Base-by-base conservation (phyloP, 1,140 invertebrate species). In the Drosophila kurseongensis region DNA sequence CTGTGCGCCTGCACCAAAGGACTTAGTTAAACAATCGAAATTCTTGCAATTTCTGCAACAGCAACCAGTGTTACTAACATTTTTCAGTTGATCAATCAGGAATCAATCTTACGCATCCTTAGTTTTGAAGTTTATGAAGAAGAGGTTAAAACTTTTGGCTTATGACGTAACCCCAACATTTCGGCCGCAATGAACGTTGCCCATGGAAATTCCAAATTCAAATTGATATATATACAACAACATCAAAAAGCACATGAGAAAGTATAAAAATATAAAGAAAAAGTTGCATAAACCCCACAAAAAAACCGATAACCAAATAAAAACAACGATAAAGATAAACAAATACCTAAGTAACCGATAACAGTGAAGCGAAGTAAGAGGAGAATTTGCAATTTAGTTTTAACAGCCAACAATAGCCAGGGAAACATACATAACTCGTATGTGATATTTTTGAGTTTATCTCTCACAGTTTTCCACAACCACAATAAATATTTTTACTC, bases 381-480 rank as follows among this genome's bases (percentile, higher is more conserved):
- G 52, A 57, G 66, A 32, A 48, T 71, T 71, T 69, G 36, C 51
- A 80, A 90, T 92, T 92, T 91, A 92, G 82, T 91, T 92, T 82
- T 83, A 92, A 81, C 67, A 88, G 77, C 80, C 84, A 92, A 92
- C 91, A 92, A 92, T 92, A 92, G 91, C 91, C 86, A 91, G 91
- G 90, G 90, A 92, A 91, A 91, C 91, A 92, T 92, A 91, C 91
- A 78, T 79, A 92, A 91, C 90, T 91, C 91, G 91, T 90, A 92
- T 92, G 91, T 92, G 91, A 92, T 92, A 92, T 92, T 92, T 92
- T 91, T 91, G 76, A 79, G 84, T 88, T 88, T 54, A 77, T 85
- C 80, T 86, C 82, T 88, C 59, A 78, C 68, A 51, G 55, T 73
- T 73, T 73, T 73, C 48, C 69, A 73, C 67, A 61, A 68, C 65